Evolutionary conservation across 1,140 invertebrate species (phyloP).

Genomic region (Arion vulgaris): DNA sequence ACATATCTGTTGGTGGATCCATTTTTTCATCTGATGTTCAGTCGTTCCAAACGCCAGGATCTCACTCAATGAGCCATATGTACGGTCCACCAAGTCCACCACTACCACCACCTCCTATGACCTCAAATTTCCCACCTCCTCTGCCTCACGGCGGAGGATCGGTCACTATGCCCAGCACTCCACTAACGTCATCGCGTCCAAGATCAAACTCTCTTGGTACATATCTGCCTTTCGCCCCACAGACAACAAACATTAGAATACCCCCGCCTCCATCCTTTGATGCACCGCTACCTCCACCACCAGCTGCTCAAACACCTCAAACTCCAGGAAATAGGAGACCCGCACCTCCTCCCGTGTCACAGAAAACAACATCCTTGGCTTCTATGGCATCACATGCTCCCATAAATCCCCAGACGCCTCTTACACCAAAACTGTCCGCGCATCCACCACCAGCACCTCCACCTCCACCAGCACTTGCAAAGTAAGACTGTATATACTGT

Average conservation of each 20-base stretch:
- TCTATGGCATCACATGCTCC: background rate
- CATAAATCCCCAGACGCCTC: background rate
- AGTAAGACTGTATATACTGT: background rate
- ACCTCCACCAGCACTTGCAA: background rate
- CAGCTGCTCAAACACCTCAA: conserved; percentile 18
- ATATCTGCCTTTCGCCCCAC: conserved; percentile 27
- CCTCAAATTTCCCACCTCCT: background rate
- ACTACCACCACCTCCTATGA: conserved; percentile 18
- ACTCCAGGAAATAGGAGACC: conserved; percentile 14
- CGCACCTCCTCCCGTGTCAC: conserved; percentile 26
- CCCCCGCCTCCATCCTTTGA: conserved; percentile 27
- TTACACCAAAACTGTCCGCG: background rate
- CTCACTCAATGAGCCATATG: too few relatives aligned
- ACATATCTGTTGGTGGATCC: background rate
- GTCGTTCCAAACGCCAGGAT: background rate
- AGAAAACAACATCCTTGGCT: conserved; percentile 7
- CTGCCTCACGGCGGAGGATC: background rate
- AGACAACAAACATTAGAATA: conserved; percentile 32
- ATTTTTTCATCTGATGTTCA: conserved; percentile 25
- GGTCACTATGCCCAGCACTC: conserved; percentile 9
- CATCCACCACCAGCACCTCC: conserved; percentile 14
- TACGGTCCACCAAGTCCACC: conserved; percentile 16
- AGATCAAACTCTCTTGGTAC: conserved; percentile 35
- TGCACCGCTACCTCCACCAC: background rate
- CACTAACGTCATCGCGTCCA: background rate